phyloP scores from a whole-genome alignment of 2,797 vertebrate genomes.

The Enteromius mattozi region DNA sequence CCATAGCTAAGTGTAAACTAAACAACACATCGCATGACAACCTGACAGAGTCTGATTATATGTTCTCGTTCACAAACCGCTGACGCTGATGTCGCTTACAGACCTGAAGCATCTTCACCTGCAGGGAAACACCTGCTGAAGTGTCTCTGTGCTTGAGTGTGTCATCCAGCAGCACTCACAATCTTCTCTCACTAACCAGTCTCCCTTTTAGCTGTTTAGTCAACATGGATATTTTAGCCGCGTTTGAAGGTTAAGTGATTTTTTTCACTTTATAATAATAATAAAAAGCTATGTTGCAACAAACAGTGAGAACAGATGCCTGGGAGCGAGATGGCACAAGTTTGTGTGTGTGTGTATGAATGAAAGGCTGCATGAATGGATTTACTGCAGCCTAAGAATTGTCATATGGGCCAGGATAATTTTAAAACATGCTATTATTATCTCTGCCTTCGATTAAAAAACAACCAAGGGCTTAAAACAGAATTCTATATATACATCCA shows the following conservation, averaged over 20 bases:
- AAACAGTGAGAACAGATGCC: slow-evolving; percentile 49
- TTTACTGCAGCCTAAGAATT: slow-evolving; percentile 64
- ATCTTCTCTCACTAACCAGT: neutral
- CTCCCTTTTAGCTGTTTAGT: slow-evolving; percentile 2
- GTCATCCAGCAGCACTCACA: neutral
- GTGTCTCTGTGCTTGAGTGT: slow-evolving; percentile 1
- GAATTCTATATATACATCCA: slow-evolving; percentile 71
- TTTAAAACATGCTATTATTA: slow-evolving; percentile 77
- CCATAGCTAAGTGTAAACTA: neutral
- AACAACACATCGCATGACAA: neutral
- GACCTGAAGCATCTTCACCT: slow-evolving; percentile 26
- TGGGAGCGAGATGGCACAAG: slow-evolving; percentile 38
- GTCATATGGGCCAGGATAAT: slow-evolving; percentile 70
- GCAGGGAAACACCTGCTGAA: slow-evolving; percentile 30
- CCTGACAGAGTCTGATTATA: slow-evolving; percentile 13
- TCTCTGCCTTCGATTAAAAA: slow-evolving; percentile 67
- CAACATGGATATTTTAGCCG: neutral
- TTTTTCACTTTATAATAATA: neutral
- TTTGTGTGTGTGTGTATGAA: slow-evolving; percentile 57
- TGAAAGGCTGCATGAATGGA: slow-evolving; percentile 74
- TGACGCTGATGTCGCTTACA: slow-evolving; percentile 59
- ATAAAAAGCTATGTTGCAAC: slow-evolving; percentile 31
- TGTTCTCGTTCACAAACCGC: slow-evolving; percentile 52
- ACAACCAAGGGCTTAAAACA: slow-evolving; percentile 76
- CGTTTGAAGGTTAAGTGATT: slow-evolving; percentile 2